A percentile compares a stretch with the other conserved stretches of the same genome.
phyloP scores from a whole-genome alignment of 1,140 invertebrate genomes.

The Drosophila rufa region DNA sequence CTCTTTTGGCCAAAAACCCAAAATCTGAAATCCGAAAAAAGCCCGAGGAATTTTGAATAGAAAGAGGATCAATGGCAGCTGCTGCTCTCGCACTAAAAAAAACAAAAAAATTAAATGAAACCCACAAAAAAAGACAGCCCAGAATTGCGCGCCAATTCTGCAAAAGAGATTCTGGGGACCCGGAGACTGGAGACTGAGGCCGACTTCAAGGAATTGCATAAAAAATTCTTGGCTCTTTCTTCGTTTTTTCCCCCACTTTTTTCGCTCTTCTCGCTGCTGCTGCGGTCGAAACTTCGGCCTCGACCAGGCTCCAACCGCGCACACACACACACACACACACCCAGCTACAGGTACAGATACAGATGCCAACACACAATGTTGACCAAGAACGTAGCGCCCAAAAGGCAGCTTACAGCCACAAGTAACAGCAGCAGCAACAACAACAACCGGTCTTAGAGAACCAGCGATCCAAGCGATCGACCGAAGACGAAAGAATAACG shows the following conservation, averaged over 20 bases:
- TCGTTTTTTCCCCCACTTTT: conserved; percentile 23
- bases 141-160: conserved; percentile 76
- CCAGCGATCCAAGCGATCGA: conserved; percentile 31
- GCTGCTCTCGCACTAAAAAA: conserved; percentile 26
- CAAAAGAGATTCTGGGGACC: conserved; percentile 55
- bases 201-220: conserved; percentile 81
- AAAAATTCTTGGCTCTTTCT: conserved; percentile 55
- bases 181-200: conserved; percentile 59
- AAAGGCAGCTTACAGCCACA: conserved; percentile 58
- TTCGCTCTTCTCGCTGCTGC: conserved; percentile 27
- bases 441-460: conserved; percentile 78
- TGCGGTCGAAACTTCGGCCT: conserved; percentile 68
- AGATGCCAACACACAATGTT: conserved; percentile 53
- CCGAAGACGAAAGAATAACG: conserved; percentile 62
- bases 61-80: conserved; percentile 55
- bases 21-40: conserved; percentile 45
- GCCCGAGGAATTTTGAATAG: conserved; percentile 55
- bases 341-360: conserved; percentile 21
- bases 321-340: conserved; percentile 13
- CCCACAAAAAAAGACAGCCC: conserved; percentile 18
- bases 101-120: conserved; percentile 16
- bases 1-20: conserved; percentile 32
- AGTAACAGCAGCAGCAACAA: conserved; percentile 53
- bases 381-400: conserved; percentile 73
- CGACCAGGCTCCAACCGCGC: conserved; percentile 64